These are phyloP conservation scores for Phaedon cochleariae DNA, from an alignment of 2,888 invertebrate genomes.

Conservation along the genomic window DNA sequence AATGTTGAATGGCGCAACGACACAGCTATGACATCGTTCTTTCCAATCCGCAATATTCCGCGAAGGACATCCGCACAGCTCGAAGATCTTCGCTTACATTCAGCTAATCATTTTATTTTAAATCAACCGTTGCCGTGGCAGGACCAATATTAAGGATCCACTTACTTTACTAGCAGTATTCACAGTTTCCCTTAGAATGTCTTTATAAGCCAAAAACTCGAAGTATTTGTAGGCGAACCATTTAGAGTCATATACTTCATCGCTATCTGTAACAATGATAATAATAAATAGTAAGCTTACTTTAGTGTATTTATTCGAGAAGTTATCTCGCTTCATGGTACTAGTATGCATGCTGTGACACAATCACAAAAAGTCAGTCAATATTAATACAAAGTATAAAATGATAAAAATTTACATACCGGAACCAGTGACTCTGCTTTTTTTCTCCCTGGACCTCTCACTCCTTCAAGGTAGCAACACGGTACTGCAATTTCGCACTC, in stretches of 20 bases:
- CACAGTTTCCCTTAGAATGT: not conserved
- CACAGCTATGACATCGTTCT: conserved; percentile 7
- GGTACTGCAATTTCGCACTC: not conserved
- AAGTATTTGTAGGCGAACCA: conserved; percentile 2
- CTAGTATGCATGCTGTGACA: conserved; percentile 11
- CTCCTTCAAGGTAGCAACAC: not conserved
- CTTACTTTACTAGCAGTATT: not conserved
- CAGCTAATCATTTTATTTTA: conserved; percentile 10
- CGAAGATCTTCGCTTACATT: not conserved
- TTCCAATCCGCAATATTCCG: conserved; percentile 9
- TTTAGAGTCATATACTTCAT: conserved; percentile 1
- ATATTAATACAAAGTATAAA: conserved; percentile 10
- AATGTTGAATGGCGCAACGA: conserved; percentile 4
- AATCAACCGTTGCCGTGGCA: conserved; percentile 7
- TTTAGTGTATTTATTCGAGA: conserved; percentile 6
- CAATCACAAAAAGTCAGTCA: conserved; percentile 6
- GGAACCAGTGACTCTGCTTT: conserved; percentile 7
- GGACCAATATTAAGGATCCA: conserved; percentile 1
- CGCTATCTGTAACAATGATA: not conserved
- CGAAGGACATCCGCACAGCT: not conserved
- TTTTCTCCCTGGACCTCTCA: not conserved
- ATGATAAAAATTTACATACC: conserved; percentile 6
- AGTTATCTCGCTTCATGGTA: conserved; percentile 10
- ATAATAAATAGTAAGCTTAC: conserved; percentile 9
- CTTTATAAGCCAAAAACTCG: not conserved